Evolutionary conservation across 2,888 invertebrate genomes (phyloP).

Genomic region (Mythimna pallens): DNA sequence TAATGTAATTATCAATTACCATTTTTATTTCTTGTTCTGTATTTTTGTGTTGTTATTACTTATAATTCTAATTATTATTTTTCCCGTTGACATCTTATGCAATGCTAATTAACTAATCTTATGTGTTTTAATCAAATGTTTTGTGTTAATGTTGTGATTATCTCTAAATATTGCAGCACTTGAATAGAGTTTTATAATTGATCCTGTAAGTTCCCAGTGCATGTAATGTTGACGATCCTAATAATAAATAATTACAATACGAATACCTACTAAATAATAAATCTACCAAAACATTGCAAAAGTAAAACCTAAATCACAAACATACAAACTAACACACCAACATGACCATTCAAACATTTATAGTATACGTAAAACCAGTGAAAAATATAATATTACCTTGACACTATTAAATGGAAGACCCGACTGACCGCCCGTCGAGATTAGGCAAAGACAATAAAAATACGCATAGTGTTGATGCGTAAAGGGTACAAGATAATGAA

Average conservation of each 20-base stretch:
- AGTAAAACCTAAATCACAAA: not conserved
- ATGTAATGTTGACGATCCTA: no score
- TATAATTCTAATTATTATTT: no score
- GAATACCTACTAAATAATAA: not conserved
- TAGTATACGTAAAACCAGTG: constrained; percentile 30
- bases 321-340: constrained; percentile 7
- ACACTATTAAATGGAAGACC: constrained; percentile 23
- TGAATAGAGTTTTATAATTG: no score
- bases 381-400: constrained; percentile 32
- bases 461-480: constrained; percentile 1
- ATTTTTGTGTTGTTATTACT: no score
- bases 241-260: not conserved
- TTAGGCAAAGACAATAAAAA: constrained; percentile 13
- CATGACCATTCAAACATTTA: not conserved
- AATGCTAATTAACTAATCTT: no score
- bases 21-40: no score
- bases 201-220: no score
- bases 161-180: no score
- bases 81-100: no score
- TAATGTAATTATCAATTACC: no score
- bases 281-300: not conserved
- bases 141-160: no score
- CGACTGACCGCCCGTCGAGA: constrained; percentile 15
- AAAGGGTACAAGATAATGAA: constrained; percentile 12
- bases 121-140: no score